Base-by-base conservation (phyloP, 2,113 vertebrate genomes). In the Chionis minor region DNA sequence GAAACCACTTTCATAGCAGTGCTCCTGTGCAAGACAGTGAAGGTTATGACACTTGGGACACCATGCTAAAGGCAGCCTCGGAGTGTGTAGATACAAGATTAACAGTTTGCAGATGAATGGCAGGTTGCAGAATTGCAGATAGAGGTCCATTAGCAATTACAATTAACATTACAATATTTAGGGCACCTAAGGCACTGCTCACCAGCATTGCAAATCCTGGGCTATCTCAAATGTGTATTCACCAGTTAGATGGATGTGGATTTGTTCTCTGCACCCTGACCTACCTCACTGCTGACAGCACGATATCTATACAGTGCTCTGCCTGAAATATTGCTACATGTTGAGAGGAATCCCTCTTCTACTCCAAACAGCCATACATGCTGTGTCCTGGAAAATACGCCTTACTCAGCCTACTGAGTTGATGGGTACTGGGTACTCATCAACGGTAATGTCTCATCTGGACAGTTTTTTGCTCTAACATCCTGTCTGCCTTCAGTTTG, bases 201-300 rank as follows among this genome's bases (percentile, higher is more conserved):
- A 61, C 12, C n/a, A 56, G 10, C 40, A 21, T 2, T 35, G 19
- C 23, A 61, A 44, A 78, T 18, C 26, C 35, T 40, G 51, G 23
- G 3, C 44, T 70, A 12, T 14, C 35, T 58, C 52, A 30, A 27
- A 18, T 0, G 1, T 72, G 22, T 4, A 2, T 54, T 83, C 74
- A 27, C 17, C 26, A 45, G 19, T 22, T 47, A 32, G 12, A 12
- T 17, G 42, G 8, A 9, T 49, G 35, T 38, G 22, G 8, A 14
- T 21, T 24, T 15, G 12, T 5, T 40, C 19, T 40, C 32, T 19
- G 5, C 19, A 45, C 32, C 11, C 26, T 33, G 24, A 92, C 8
- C 0, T 4, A 6, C 23, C 23, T 56, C 45, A n/a, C 22, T 38
- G 30, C 18, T 1, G 3, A 24, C 2, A 58, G 18, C 6, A 7